Percentiles rank a stretch among this genome's conserved stretches.
These are phyloP conservation scores for Ectemnius continuus DNA, from an alignment of 2,888 invertebrate genomes.

Conservation along the genomic window DNA sequence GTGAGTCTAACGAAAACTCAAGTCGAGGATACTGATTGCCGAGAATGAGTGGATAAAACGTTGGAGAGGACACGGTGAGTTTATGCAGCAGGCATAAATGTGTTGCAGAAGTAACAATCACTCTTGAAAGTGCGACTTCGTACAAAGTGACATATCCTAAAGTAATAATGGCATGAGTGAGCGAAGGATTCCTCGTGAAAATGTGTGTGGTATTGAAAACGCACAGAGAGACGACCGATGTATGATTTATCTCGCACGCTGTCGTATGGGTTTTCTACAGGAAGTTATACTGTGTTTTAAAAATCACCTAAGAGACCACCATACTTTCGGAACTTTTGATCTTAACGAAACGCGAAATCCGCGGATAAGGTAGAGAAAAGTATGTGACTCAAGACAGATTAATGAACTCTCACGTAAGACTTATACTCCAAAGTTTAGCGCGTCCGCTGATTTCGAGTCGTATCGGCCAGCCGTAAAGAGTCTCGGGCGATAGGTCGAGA, in stretches of 20 bases:
- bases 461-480: conserved; percentile 10
- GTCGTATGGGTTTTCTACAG: conserved; percentile 27
- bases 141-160: conserved; percentile 59
- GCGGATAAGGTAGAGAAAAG: conserved; percentile 17
- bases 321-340: background rate
- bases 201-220: conserved; percentile 44
- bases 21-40: conserved; percentile 16
- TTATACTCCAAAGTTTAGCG: conserved; percentile 29
- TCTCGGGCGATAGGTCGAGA: conserved; percentile 17
- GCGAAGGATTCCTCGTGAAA: conserved; percentile 16
- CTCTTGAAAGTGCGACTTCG: conserved; percentile 39
- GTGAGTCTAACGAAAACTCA: background rate
- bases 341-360: background rate
- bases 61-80: conserved; percentile 23
- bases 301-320: conserved; percentile 19
- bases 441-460: conserved; percentile 24
- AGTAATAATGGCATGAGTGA: conserved; percentile 32
- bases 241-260: conserved; percentile 31
- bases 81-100: conserved; percentile 12
- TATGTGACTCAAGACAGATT: conserved; percentile 19
- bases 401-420: conserved; percentile 25
- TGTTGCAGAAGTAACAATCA: conserved; percentile 24
- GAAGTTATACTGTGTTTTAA: conserved; percentile 39
- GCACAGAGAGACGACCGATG: conserved; percentile 52
- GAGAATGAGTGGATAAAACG: conserved; percentile 12